Evolutionary conservation across 1,140 invertebrate genomes (phyloP), one percentile per base, ranked within the genome.

Genomic region (Leptopilina boulardi): DNA sequence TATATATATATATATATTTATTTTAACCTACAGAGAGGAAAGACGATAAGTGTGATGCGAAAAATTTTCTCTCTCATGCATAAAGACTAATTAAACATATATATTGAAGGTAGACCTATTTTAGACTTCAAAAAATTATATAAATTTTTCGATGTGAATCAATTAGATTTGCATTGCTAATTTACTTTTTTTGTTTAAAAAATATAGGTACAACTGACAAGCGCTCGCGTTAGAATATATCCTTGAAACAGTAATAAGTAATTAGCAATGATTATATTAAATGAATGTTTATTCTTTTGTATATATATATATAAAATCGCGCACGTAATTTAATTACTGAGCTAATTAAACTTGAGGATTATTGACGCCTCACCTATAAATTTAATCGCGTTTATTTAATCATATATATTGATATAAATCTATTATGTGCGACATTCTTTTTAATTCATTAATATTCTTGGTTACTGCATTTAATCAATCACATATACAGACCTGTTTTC

Each of bases 321-420:
- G 10, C 15, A 10, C 26, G 23, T 66, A 23, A 66, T 66, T 66
- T 66, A 66, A 66, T 66, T 66, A 66, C 59, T 30, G 23, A n/a
- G 59, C 23, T 66, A 66, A 66, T 66, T 30, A 66, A 66, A 4
- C 15, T n/a, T 34, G 59, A n/a, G 59, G 26, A 66, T 51, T 51
- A 51, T 23, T 66, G 13, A 66, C 15, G 59, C 59, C 59, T 15
- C n/a, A 15, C 26, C n/a, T 66, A 30, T 66, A 66, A 66, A 30
- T 30, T 66, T 66, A 6, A 30, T 66, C 26, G 59, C 59, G 1
- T 30, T n/a, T 30, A 66, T 66, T 30, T 66, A 13, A 66, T 66
- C 23, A n/a, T n/a, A 3, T 21, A 8, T 10, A 30, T 3, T 51
- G 47, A n/a, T n/a, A 51, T 51, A 51, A 51, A 51, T 51, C 42